These are phyloP conservation scores for Mesorhabditis spiculigera DNA, from an alignment of 2,888 invertebrate species.

Conservation along the genomic window DNA sequence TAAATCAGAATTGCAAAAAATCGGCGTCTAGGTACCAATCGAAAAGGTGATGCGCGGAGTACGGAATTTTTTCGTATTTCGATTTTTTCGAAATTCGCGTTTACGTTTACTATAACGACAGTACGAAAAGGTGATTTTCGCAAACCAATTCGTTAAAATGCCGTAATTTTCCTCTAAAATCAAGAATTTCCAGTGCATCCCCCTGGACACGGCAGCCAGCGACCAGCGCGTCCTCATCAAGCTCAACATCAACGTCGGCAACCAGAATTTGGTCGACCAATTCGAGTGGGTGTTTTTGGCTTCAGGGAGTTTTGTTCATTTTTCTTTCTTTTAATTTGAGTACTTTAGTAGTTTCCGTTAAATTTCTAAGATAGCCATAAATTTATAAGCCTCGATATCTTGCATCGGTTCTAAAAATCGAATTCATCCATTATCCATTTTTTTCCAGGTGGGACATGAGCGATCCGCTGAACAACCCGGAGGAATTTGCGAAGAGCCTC, in stretches of 20 bases:
- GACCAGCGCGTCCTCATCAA: constrained; percentile 94
- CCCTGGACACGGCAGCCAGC: constrained; percentile 77
- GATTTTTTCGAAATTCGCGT: not conserved
- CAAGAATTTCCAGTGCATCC: constrained; percentile 16
- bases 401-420: no score
- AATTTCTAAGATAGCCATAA: no score
- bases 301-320: not conserved
- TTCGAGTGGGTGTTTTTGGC: constrained; percentile 69
- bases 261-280: constrained; percentile 96
- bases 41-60: no score
- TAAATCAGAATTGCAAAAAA: constrained; percentile 7
- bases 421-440: not conserved
- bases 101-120: no score
- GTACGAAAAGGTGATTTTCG: no score
- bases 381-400: no score
- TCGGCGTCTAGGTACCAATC: not conserved
- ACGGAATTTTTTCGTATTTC: not conserved
- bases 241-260: constrained; percentile 96
- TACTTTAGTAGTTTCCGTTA: no score
- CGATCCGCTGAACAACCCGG: constrained; percentile 92
- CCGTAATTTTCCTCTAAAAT: no score
- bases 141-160: no score
- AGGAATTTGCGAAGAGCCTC: constrained; percentile 90
- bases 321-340: no score
- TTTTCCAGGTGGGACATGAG: constrained; percentile 88